These are phyloP conservation scores for Nanorana parkeri DNA, from an alignment of 2,113 vertebrate species.

Conservation along the genomic window DNA sequence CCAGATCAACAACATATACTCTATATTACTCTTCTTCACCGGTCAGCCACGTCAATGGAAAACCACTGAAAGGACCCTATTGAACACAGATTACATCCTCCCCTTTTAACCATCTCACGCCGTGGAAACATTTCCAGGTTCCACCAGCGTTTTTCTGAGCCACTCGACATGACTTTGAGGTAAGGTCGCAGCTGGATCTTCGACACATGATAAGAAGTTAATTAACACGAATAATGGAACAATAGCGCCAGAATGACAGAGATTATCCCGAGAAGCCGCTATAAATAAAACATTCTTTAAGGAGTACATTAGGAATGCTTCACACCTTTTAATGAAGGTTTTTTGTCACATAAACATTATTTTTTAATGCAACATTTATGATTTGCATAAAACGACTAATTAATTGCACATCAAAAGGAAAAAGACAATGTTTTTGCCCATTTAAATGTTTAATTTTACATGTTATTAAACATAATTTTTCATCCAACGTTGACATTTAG, in stretches of 20 bases:
- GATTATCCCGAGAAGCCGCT: conserved; percentile 22
- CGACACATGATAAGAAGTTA: conserved; percentile 34
- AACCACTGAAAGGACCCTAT: not conserved
- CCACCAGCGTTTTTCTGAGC: not conserved
- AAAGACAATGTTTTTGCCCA: not conserved
- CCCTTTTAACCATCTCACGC: not conserved
- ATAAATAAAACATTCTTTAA: conserved; percentile 26
- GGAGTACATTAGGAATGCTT: not conserved
- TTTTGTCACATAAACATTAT: not conserved
- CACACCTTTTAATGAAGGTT: not conserved
- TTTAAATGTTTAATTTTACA: no score
- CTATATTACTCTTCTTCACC: no score
- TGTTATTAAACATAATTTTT: no score
- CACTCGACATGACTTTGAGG: conserved; percentile 11
- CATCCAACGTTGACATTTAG: no score
- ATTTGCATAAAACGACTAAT: not conserved
- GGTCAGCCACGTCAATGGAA: no score
- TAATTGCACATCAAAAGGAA: not conserved
- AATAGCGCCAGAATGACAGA: conserved; percentile 30
- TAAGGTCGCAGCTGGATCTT: conserved; percentile 38
- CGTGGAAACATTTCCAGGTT: not conserved
- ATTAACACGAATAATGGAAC: conserved; percentile 34
- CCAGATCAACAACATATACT: no score
- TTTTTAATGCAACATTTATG: conserved; percentile 6
- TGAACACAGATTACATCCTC: not conserved